Evolutionary conservation across 2,113 vertebrate genomes (phyloP), one percentile per base, ranked within the genome.

Genomic region (Nibea albiflora): DNA sequence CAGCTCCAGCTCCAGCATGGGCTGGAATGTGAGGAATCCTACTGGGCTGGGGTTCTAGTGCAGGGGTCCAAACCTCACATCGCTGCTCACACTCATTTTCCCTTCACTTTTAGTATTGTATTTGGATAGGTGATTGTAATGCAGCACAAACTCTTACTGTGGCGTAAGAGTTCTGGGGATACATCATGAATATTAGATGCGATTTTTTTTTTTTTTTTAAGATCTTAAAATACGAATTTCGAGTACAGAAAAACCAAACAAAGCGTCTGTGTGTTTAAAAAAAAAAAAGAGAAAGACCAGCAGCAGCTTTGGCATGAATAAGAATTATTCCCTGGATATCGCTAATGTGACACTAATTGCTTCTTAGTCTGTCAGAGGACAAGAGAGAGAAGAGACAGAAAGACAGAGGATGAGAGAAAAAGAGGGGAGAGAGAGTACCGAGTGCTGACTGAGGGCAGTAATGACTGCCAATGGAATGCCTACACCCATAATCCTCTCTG

Each of bases 311-410:
- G 85, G 78, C 85, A 79, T 67, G 82, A 77, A 73, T 69, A 71
- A 66, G 90, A 90, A 88, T 89, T 87, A 84, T 89, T 86, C 83
- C 86, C 79, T 90, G 91, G 89, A 92, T 93, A 93, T 94, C 89
- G 62, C 95, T 95, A 94, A 94, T 94, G 95, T 94, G 92, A 95
- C 90, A 96, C 93, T 94, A 95, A 95, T 95, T 94, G 92, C 90
- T 90, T 90, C 90, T 94, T 93, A 92, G 93, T 90, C 90, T 93
- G 93, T 93, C 93, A 93, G 85, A 91, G 76, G 83, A 91, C 88
- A 87, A 83, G 88, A 91, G 90, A 91, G 86, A 88, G 86, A 90
- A 89, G 90, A 92, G 88, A 92, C 86, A 86, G 88, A 88, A 58
- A 90, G 89, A 91, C 83, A 81, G 88, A 90, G 73, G 88, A 93